Evolutionary conservation across 2,113 vertebrate genomes (phyloP).

Genomic region (Martes martes): DNA sequence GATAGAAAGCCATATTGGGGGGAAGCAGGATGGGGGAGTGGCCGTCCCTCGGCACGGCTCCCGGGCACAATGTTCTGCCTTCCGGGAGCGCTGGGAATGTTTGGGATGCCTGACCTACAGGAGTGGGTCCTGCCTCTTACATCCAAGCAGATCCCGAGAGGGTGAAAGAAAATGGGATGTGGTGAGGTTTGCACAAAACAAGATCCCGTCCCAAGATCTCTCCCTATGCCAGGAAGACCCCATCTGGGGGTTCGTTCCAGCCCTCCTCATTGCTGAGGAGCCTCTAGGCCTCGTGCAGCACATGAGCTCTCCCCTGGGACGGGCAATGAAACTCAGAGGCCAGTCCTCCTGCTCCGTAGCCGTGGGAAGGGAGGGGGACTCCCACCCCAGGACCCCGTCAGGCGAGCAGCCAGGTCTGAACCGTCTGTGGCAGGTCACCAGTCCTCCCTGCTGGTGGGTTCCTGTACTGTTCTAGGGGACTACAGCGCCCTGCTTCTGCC

Average conservation of each 20-base stretch:
- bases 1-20: too few species aligned
- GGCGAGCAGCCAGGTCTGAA: background rate
- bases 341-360: background rate
- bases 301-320: fast-evolving
- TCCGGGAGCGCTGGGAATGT: fast-evolving
- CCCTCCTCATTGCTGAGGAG: background rate
- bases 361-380: too few species aligned
- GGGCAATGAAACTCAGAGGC: background rate
- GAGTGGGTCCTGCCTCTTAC: background rate
- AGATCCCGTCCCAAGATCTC: background rate
- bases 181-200: background rate
- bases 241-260: background rate
- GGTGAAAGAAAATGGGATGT: background rate
- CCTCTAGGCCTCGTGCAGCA: background rate
- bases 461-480: too few species aligned
- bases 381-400: background rate
- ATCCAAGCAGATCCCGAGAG: too few species aligned
- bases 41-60: fast-evolving
- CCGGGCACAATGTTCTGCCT: fast-evolving
- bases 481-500: fast-evolving
- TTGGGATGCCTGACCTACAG: fast-evolving
- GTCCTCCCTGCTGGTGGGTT: background rate
- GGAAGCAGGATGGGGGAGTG: background rate
- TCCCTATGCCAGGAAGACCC: fast-evolving
- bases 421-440: background rate